Evolutionary conservation across 2,113 vertebrate species (phyloP).

Genomic region (Anas platyrhynchos): DNA sequence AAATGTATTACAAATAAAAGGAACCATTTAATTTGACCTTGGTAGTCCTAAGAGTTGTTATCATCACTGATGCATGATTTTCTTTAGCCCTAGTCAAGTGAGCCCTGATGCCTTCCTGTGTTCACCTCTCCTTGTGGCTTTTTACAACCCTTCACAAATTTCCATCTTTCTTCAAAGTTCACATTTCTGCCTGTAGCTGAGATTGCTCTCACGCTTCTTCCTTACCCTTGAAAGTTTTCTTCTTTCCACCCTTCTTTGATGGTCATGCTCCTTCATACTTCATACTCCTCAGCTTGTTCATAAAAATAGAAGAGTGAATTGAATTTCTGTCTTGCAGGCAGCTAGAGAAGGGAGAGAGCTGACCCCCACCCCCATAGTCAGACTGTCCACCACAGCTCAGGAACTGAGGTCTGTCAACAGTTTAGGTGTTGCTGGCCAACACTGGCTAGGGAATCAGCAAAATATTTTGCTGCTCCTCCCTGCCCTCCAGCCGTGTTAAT

Average conservation of each 20-base stretch:
- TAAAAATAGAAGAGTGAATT: not conserved
- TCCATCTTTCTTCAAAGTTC: not conserved
- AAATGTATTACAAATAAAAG: not conserved
- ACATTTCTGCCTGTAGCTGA: not conserved
- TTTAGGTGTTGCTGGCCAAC: not conserved
- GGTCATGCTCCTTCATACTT: not conserved
- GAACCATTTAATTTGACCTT: constrained; percentile 22
- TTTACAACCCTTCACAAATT: not conserved
- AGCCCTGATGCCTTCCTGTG: not conserved
- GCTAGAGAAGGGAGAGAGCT: not conserved
- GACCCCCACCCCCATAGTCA: not conserved
- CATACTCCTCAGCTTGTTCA: not conserved
- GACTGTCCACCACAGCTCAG: not conserved
- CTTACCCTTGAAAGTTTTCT: not conserved
- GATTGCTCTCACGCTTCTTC: not conserved
- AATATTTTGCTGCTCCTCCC: constrained; percentile 36
- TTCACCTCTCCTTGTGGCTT: not conserved
- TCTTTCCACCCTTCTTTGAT: not conserved
- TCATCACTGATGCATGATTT: not conserved
- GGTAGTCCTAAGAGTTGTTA: not conserved
- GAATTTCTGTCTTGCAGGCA: constrained; percentile 1
- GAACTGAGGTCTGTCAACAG: constrained; percentile 41
- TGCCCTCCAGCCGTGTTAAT: not conserved
- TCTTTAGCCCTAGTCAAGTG: not conserved
- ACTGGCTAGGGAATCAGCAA: constrained; percentile 11